A percentile compares a stretch with the other conserved stretches of the same genome.
Evolutionary conservation across 2,113 vertebrate genomes (phyloP).

Genomic region (Herpetotheres cachinnans): DNA sequence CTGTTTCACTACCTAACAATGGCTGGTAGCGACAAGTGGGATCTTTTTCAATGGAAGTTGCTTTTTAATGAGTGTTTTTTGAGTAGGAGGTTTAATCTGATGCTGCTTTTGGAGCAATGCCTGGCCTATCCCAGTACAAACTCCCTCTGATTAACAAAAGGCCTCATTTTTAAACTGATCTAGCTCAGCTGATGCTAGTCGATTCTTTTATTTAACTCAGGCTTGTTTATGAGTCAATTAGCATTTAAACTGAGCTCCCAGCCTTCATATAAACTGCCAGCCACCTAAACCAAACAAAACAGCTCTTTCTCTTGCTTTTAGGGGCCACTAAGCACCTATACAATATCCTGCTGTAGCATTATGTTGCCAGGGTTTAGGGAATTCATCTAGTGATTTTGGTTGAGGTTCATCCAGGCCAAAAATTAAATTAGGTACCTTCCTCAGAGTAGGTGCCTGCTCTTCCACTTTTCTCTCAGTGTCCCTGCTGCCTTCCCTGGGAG

Average conservation of each 20-base stretch:
- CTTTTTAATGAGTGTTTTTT: conserved; percentile 60
- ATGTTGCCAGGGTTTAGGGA: not conserved
- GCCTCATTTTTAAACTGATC: conserved; percentile 48
- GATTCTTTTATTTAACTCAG: conserved; percentile 54
- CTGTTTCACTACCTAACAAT: conserved; percentile 51
- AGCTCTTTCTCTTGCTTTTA: not conserved
- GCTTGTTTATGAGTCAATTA: conserved; percentile 60
- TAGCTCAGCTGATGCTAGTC: conserved; percentile 43
- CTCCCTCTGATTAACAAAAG: conserved; percentile 56
- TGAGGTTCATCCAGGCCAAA: not conserved
- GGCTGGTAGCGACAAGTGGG: conserved; percentile 46
- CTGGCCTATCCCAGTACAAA: conserved; percentile 47
- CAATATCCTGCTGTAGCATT: not conserved
- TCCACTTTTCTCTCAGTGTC: not conserved
- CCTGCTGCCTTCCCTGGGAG: not conserved
- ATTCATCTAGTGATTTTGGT: not conserved
- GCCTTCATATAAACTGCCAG: not conserved
- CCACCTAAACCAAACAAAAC: conserved; percentile 17
- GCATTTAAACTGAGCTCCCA: conserved; percentile 44
- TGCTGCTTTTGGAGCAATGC: conserved; percentile 47
- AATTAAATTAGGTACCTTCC: not conserved
- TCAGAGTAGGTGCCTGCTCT: not conserved
- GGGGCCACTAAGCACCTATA: not conserved
- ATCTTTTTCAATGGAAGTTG: conserved; percentile 58
- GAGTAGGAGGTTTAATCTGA: conserved; percentile 55